Evolutionary conservation across 2,888 invertebrate genomes (phyloP), one percentile per base, ranked within the genome.

Genomic region (Aleiodes alternator): DNA sequence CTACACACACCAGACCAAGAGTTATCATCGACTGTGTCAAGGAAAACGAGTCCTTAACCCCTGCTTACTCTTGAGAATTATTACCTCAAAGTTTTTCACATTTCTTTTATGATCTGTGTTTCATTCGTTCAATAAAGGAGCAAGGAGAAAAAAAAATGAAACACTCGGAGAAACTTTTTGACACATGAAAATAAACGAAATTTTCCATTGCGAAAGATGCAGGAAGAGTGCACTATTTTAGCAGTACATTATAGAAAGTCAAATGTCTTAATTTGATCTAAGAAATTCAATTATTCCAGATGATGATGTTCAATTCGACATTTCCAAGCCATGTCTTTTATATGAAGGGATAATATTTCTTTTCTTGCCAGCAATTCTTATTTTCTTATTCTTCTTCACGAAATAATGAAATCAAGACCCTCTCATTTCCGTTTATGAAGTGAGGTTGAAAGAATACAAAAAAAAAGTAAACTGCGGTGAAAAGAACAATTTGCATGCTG

Each of bases 401-500:
- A 57, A 34, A 31, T 59, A 59, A 34, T 59, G 34, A 59, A 59
- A 59, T 59, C 59, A 59, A 14, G 59, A 34, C 59, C 59, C 57
- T 34, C 59, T 59, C 14, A 59, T 59, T 59, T 59, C 59, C 59
- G 59, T 31, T 59, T 59, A 59, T 59, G 59, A 59, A 59, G 59
- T 59, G 59, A 59, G 59, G 59, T 34, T 12, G 31, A 59, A 59
- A 23, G 34, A 59, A 59, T 59, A 38, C 59, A 4, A 38, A 56
- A 56, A 50, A 50, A 56, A 69, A 43, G 23, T 61, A 69, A 55
- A 69, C 82, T 83, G 82, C 82, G 83, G 82, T 78, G 83, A 82
- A 56, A 80, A 79, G 77, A 80, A 76, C 81, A 80, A 86, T 86
- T 85, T 86, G 83, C 84, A 85, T 84, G 81, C 81, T 79, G 79